A percentile compares a stretch with the other conserved stretches of the same genome.
These are phyloP conservation scores for Bryconaethiops microstoma DNA, from an alignment of 2,797 vertebrate species.

Conservation along the genomic window DNA sequence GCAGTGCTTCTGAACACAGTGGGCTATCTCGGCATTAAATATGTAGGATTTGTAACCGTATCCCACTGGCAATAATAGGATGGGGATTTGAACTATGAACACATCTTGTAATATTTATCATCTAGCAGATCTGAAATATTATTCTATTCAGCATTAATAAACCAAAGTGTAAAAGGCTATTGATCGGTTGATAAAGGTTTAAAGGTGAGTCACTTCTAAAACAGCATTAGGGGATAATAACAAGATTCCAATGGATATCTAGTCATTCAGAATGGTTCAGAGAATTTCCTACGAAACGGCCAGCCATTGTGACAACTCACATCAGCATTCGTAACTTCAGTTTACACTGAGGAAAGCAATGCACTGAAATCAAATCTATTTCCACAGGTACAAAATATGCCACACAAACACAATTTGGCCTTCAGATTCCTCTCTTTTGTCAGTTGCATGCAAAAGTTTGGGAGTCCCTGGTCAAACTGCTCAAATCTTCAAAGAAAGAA, in stretches of 20 bases:
- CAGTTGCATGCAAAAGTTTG: not conserved
- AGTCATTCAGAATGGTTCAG: not conserved
- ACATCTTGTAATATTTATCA: conserved; percentile 61
- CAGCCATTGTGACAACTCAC: not conserved
- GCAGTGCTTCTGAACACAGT: conserved; percentile 58
- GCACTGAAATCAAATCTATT: not conserved
- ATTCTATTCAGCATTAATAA: conserved; percentile 58
- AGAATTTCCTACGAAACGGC: conserved; percentile 13
- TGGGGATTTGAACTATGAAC: conserved; percentile 61
- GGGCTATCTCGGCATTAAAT: conserved; percentile 59
- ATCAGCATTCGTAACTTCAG: not conserved
- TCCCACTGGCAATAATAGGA: conserved; percentile 59
- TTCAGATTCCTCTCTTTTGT: not conserved
- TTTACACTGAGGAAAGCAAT: not conserved
- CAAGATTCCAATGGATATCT: conserved; percentile 38
- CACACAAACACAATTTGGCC: not conserved
- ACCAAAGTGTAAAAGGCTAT: conserved; percentile 49
- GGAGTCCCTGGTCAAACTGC: too few relatives aligned
- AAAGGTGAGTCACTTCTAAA: conserved; percentile 45
- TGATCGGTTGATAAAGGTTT: conserved; percentile 47
- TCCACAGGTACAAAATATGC: not conserved
- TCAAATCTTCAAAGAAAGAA: too few relatives aligned
- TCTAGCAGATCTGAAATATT: conserved; percentile 51
- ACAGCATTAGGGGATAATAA: conserved; percentile 40
- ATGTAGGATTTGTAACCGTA: conserved; percentile 62